phyloP scores from a whole-genome alignment of 2,888 invertebrate genomes.

The Euspilapteryx auroguttella region DNA sequence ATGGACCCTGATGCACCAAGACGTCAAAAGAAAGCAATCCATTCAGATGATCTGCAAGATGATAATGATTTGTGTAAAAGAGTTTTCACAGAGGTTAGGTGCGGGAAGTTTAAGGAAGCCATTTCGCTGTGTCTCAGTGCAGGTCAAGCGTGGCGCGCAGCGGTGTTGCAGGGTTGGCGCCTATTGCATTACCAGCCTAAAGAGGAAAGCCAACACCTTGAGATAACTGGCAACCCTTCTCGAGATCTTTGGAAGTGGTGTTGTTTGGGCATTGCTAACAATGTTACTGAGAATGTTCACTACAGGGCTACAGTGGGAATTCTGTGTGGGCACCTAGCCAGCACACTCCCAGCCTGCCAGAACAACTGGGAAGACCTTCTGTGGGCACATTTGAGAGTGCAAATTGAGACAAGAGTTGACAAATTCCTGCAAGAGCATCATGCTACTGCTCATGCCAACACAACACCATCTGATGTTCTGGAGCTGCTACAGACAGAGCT shows the following conservation, averaged over 20 bases:
- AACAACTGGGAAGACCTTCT: conserved; percentile 87
- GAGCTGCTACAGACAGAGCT: conserved; percentile 39
- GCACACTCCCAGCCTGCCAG: conserved; percentile 73
- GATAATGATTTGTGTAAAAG: conserved; percentile 52
- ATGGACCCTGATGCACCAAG: conserved; percentile 91
- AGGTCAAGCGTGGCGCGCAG: conserved; percentile 92
- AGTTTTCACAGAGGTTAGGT: conserved; percentile 77
- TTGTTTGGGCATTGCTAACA: conserved; percentile 65
- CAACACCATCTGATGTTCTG: conserved; percentile 34
- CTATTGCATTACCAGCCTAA: conserved; percentile 85
- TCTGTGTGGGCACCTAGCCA: conserved; percentile 80
- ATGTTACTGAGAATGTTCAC: conserved; percentile 56
- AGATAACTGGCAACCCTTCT: conserved; percentile 81
- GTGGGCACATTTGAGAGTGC: conserved; percentile 83
- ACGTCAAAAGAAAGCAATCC: conserved; percentile 75
- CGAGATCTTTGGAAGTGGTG: conserved; percentile 79
- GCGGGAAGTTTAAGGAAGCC: conserved; percentile 85
- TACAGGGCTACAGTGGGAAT: conserved; percentile 71
- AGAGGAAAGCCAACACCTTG: conserved; percentile 35
- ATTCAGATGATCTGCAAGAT: conserved; percentile 87
- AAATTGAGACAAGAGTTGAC: conserved; percentile 86
- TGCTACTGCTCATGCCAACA: conserved; percentile 41
- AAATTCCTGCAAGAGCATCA: conserved; percentile 52
- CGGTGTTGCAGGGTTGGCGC: conserved; percentile 88
- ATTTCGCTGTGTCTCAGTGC: conserved; percentile 80